Evolutionary conservation across 2,888 invertebrate species (phyloP).

Genomic region (Penaeus monodon): DNA sequence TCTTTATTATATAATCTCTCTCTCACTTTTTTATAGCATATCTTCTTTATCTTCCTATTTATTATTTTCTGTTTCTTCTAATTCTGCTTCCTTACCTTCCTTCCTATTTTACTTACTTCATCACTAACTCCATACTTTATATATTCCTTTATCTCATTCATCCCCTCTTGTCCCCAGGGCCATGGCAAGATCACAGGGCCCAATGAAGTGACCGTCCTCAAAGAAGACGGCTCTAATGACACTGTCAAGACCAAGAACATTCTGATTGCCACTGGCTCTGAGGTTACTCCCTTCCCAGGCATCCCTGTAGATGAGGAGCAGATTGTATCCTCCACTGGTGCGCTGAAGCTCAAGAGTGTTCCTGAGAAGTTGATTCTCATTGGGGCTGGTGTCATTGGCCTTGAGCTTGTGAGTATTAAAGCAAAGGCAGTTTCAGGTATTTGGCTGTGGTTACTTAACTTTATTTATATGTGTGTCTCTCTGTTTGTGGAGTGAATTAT

Average conservation of each 20-base stretch:
- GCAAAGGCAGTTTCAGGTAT: too few relatives aligned
- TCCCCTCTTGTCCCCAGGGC: slow-evolving; percentile 79
- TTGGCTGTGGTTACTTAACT: slow-evolving; percentile 69
- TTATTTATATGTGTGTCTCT: slow-evolving; percentile 63
- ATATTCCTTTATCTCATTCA: background rate
- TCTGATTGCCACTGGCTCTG: slow-evolving; percentile 95
- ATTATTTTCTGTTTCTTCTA: too few relatives aligned
- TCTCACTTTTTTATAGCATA: too few relatives aligned
- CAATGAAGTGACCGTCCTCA: slow-evolving; percentile 89
- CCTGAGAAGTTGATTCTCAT: slow-evolving; percentile 95
- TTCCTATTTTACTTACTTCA: too few relatives aligned
- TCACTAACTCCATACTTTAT: background rate
- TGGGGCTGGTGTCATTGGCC: slow-evolving; percentile 98
- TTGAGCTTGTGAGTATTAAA: slow-evolving; percentile 78
- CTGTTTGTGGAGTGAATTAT: background rate
- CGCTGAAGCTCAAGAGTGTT: slow-evolving; percentile 86
- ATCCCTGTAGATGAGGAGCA: slow-evolving; percentile 89
- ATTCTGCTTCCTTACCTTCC: too few relatives aligned
- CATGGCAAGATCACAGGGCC: slow-evolving; percentile 90
- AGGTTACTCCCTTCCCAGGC: slow-evolving; percentile 93
- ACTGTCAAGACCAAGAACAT: slow-evolving; percentile 92
- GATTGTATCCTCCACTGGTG: slow-evolving; percentile 97
- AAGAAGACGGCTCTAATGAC: slow-evolving; percentile 83
- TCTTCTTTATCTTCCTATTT: too few relatives aligned
- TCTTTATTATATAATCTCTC: too few relatives aligned